Conservation (phyloP, 2,113 vertebrate species). For the Pterocles burchelli region DNA sequence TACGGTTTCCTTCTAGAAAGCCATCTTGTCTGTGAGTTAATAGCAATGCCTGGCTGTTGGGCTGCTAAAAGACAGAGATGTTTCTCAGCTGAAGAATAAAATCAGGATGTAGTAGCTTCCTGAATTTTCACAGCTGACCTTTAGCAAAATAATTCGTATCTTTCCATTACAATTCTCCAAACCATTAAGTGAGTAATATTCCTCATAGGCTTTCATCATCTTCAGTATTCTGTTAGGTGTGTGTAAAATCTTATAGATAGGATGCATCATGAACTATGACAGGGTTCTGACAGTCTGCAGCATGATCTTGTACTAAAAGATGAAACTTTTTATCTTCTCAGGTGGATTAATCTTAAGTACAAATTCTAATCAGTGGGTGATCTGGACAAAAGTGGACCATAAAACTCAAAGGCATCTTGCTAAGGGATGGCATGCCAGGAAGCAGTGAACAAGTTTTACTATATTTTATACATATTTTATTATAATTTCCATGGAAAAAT, state of each 20-base stretch:
- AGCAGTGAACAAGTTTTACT: not conserved
- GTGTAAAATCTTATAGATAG: not conserved
- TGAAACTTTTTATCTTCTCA: not conserved
- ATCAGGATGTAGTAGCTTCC: not conserved
- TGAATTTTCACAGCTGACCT: not conserved
- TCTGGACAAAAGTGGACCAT: not conserved
- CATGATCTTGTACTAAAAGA: not conserved
- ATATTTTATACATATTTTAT: not conserved
- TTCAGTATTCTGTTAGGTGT: not conserved
- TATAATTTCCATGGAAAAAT: not conserved
- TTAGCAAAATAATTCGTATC: not conserved
- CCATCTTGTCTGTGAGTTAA: not conserved
- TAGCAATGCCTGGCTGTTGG: not conserved
- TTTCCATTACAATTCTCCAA: not conserved
- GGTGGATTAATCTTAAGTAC: not conserved
- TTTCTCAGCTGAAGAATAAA: not conserved
- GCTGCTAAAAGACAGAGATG: not conserved
- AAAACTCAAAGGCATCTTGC: not conserved
- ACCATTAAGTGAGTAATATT: not conserved
- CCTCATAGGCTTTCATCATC: not conserved
- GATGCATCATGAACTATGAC: not conserved
- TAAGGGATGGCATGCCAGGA: not conserved
- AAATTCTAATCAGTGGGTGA: not conserved
- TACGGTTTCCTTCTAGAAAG: not conserved
- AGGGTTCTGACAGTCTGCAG: not conserved